phyloP scores from a whole-genome alignment of 2,113 vertebrate genomes.

The Anhinga rufa region DNA sequence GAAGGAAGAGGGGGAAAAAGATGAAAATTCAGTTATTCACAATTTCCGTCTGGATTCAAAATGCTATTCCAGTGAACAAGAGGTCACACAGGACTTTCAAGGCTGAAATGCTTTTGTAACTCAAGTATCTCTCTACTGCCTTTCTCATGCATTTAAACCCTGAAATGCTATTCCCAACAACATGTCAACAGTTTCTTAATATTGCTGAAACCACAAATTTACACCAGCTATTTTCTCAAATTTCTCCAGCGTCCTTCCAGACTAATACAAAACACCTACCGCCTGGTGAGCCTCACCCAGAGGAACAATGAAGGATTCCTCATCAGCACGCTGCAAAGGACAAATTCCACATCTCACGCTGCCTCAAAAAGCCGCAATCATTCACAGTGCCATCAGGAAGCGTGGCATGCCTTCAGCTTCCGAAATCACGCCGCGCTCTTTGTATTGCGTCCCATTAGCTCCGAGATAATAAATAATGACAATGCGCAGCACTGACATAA shows the following conservation, averaged over 20 bases:
- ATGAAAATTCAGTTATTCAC: not conserved
- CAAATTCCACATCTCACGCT: not conserved
- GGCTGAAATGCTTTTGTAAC: not conserved
- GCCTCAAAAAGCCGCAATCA: not conserved
- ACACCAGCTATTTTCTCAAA: not conserved
- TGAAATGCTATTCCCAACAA: not conserved
- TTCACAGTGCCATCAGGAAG: not conserved
- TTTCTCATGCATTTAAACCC: not conserved
- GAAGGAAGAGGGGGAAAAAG: fast-evolving
- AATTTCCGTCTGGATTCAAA: not conserved
- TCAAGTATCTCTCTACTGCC: not conserved
- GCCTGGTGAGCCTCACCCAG: not conserved
- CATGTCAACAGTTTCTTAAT: not conserved
- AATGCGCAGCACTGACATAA: not conserved
- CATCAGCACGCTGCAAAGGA: not conserved
- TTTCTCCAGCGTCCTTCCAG: not conserved
- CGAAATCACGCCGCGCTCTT: not conserved
- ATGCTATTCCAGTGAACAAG: fast-evolving
- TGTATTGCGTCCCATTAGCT: not conserved
- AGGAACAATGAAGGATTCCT: not conserved
- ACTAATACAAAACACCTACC: not conserved
- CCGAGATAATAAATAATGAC: not conserved
- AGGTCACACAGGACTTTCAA: not conserved
- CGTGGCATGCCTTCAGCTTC: not conserved
- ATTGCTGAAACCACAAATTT: not conserved